These are phyloP conservation scores for Campoplex nolae DNA, from an alignment of 2,888 invertebrate genomes.

Conservation along the genomic window DNA sequence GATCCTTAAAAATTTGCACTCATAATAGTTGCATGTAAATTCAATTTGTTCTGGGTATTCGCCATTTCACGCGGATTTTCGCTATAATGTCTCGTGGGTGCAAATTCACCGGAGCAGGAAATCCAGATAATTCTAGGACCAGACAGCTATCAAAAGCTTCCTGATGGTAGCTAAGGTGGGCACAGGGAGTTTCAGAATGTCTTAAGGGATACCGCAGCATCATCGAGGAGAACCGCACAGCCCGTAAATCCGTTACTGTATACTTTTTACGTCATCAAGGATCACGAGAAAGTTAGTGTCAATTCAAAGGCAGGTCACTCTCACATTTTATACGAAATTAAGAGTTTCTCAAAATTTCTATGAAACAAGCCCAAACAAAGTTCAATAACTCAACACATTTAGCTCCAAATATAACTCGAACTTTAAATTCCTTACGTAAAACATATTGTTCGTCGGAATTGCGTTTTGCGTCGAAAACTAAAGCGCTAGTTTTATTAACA, in stretches of 20 bases:
- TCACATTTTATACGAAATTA: too few species aligned
- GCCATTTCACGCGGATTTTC: conserved; percentile 1
- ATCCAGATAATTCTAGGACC: conserved; percentile 45
- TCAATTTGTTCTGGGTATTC: conserved; percentile 7
- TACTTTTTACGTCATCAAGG: too few species aligned
- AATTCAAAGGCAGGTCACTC: too few species aligned
- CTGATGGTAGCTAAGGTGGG: conserved; percentile 18
- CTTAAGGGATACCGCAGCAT: not conserved
- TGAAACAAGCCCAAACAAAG: too few species aligned
- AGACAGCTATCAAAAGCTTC: conserved; percentile 11
- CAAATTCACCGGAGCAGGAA: conserved; percentile 27
- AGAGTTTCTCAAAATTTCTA: too few species aligned
- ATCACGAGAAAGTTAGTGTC: too few species aligned
- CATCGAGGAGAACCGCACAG: conserved; percentile 36
- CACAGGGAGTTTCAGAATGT: conserved; percentile 5
- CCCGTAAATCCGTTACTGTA: conserved; percentile 43
- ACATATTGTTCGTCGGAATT: too few species aligned
- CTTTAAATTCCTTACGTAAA: too few species aligned
- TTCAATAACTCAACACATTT: too few species aligned
- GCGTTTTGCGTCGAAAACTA: too few species aligned
- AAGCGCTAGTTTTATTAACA: too few species aligned
- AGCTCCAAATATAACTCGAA: too few species aligned
- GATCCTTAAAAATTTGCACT: not conserved
- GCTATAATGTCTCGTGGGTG: conserved; percentile 3
- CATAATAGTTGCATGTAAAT: not conserved